A percentile compares a stretch with the other conserved stretches of the same genome.
Evolutionary conservation across 1,140 invertebrate genomes (phyloP).

Genomic region (Heterodera schachtii): DNA sequence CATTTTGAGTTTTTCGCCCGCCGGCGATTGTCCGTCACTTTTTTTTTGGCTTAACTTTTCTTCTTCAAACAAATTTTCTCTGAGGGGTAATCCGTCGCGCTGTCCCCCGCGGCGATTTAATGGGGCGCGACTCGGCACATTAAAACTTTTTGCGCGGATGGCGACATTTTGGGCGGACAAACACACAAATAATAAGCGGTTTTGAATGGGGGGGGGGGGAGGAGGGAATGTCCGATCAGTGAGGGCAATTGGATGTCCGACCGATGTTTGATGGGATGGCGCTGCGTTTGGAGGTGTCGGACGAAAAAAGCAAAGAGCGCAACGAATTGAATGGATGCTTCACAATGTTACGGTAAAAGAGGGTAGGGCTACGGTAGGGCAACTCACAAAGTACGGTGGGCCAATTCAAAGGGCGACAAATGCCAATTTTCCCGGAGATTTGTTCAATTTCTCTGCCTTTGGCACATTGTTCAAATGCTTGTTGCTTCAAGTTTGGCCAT

Average conservation of each 20-base stretch:
- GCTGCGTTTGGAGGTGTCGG: background rate
- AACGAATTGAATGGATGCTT: background rate
- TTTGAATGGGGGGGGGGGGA: background rate
- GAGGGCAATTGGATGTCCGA: background rate
- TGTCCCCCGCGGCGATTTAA: background rate
- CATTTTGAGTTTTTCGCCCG: background rate
- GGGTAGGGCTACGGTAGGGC: no score
- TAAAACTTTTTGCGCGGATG: constrained; percentile 11
- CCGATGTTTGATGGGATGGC: background rate
- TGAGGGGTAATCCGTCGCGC: background rate
- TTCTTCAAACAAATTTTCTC: background rate
- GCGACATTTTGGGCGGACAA: background rate
- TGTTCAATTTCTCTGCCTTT: no score
- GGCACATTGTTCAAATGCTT: no score
- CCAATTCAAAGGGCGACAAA: no score
- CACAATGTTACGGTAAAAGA: no score
- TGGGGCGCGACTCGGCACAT: background rate
- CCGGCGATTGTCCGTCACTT: background rate
- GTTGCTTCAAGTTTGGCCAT: no score
- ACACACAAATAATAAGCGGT: constrained; percentile 3
- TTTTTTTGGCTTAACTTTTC: background rate
- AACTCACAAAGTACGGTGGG: no score
- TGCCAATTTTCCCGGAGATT: no score
- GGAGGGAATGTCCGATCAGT: background rate
- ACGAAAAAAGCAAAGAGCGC: background rate